A percentile compares a stretch with the other conserved stretches of the same genome.
phyloP scores from a whole-genome alignment of 1,140 invertebrate species.

The Gryllus bimaculatus region DNA sequence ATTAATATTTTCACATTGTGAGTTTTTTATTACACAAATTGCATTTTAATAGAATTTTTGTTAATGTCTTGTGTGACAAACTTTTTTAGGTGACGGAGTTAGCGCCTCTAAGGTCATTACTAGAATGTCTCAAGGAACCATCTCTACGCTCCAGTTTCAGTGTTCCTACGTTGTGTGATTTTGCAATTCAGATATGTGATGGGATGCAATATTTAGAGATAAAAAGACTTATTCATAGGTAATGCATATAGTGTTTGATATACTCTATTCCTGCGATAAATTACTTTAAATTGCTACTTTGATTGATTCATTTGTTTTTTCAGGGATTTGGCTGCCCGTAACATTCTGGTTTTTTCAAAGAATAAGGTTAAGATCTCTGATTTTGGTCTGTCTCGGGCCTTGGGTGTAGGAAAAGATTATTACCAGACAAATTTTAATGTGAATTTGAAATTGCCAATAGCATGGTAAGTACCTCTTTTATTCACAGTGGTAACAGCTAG shows the following conservation, averaged over 20 bases:
- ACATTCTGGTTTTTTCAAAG: constrained; percentile 92
- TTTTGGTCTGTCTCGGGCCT: constrained; percentile 87
- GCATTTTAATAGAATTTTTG: background rate
- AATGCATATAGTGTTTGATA: background rate
- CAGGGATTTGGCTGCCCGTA: constrained; percentile 86
- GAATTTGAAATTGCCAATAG: constrained; percentile 93
- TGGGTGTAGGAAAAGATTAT: constrained; percentile 98
- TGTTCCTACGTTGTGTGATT: constrained; percentile 79
- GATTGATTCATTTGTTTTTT: constrained; percentile 26
- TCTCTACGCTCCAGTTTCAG: constrained; percentile 79
- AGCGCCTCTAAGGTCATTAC: constrained; percentile 83
- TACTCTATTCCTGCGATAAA: background rate
- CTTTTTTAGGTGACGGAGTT: constrained; percentile 75
- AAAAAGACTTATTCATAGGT: constrained; percentile 86
- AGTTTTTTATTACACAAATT: too few species aligned
- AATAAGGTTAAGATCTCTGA: constrained; percentile 97
- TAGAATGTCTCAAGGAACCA: constrained; percentile 93
- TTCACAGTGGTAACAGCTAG: too few species aligned
- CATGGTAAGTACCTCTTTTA: constrained; percentile 59
- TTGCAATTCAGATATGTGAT: constrained; percentile 89
- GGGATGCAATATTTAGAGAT: constrained; percentile 93
- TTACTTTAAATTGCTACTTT: background rate
- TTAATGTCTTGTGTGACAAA: constrained; percentile 1
- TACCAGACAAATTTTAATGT: constrained; percentile 98
- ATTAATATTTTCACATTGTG: too few species aligned